A percentile compares a stretch with the other conserved stretches of the same genome.
phyloP scores from a whole-genome alignment of 2,113 vertebrate species.

The Boulengeromyrus knoepffleri region DNA sequence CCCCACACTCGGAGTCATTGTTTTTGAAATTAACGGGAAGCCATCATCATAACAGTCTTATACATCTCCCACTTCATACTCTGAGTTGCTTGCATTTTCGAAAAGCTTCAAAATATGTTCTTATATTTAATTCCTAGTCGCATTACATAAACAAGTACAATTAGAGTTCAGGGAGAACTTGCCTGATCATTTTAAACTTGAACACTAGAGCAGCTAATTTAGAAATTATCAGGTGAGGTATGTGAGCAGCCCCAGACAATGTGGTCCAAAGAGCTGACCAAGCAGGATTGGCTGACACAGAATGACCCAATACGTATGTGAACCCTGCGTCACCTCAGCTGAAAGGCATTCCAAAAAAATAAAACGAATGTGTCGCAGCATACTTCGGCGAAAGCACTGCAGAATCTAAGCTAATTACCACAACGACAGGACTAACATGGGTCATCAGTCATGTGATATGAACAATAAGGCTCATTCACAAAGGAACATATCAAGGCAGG shows the following conservation, averaged over 20 bases:
- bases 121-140: not conserved
- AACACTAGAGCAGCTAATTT: not conserved
- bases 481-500: not conserved
- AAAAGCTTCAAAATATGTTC: constrained; percentile 6
- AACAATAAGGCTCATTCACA: not conserved
- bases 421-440: not conserved
- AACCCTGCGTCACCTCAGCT: not conserved
- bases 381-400: not conserved
- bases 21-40: constrained; percentile 22
- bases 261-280: not conserved
- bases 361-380: not conserved
- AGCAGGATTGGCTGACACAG: not conserved
- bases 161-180: not conserved
- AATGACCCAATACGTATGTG: not conserved
- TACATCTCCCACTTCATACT: constrained; percentile 1
- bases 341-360: not conserved
- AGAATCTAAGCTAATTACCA: not conserved
- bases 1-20: not conserved
- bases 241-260: not conserved
- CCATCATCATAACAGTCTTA: constrained; percentile 15
- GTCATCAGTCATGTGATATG: not conserved
- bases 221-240: not conserved
- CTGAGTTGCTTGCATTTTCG: constrained; percentile 16
- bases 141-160: not conserved
- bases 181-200: not conserved